phyloP scores from a whole-genome alignment of 2,113 vertebrate genomes.

The Apus apus region DNA sequence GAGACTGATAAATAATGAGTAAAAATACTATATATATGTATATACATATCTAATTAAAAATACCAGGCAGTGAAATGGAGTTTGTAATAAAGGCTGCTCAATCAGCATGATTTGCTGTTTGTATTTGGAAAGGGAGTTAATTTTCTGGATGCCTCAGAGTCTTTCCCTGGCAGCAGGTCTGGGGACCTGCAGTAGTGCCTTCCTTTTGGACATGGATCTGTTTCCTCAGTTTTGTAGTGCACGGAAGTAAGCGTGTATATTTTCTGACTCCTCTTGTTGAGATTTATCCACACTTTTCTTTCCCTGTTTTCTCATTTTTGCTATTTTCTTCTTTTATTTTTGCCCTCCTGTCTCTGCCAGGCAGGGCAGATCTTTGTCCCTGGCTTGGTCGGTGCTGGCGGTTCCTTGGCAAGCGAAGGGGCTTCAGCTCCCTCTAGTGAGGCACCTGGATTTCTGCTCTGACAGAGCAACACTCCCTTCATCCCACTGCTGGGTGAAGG shows the following conservation, averaged over 20 bases:
- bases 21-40: slow-evolving; percentile 4
- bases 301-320: background rate
- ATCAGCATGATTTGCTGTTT: background rate
- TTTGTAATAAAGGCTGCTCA: background rate
- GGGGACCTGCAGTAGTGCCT: background rate
- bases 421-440: slow-evolving; percentile 59
- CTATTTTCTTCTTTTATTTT: background rate
- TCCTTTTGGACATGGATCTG: accelerated
- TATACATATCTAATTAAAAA: background rate
- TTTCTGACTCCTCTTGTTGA: background rate
- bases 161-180: background rate
- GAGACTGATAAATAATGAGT: slow-evolving; percentile 34
- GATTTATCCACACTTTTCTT: background rate
- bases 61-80: background rate
- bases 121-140: background rate
- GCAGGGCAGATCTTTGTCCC: background rate
- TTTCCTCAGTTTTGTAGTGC: background rate
- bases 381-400: background rate
- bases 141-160: background rate
- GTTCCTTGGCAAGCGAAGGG: background rate
- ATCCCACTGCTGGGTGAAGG: accelerated
- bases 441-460: background rate
- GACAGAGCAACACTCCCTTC: accelerated
- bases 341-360: background rate
- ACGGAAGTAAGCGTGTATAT: background rate